Evolutionary conservation across 1,140 invertebrate genomes (phyloP).

Genomic region (Drosophila albomicans): DNA sequence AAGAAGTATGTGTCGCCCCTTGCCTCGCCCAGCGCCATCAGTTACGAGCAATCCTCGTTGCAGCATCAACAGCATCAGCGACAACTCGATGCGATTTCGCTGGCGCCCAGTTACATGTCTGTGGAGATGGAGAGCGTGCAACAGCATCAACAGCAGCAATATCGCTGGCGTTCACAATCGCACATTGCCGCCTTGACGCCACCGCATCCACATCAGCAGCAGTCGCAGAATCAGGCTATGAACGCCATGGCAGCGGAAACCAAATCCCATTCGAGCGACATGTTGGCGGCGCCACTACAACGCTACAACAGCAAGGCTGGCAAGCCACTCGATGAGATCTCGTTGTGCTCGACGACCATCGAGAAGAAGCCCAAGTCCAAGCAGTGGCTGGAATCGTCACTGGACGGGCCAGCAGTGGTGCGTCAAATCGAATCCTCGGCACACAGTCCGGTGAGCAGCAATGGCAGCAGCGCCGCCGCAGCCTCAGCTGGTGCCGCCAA

Average conservation of each 20-base stretch:
- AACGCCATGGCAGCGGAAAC: conserved; percentile 45
- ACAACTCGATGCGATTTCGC: conserved; percentile 74
- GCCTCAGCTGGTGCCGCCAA: conserved; percentile 31
- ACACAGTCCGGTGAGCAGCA: conserved; percentile 60
- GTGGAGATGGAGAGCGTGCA: conserved; percentile 68
- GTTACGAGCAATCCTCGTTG: conserved; percentile 60
- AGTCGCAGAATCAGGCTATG: conserved; percentile 40
- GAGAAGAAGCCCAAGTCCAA: conserved; percentile 84
- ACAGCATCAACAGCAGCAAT: conserved; percentile 52
- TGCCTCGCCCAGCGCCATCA: conserved; percentile 65
- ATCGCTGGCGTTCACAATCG: conserved; percentile 77
- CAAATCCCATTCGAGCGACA: conserved; percentile 77
- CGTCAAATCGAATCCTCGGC: conserved; percentile 64
- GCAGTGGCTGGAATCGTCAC: conserved; percentile 86
- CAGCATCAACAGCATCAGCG: conserved; percentile 62
- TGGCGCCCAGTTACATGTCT: conserved; percentile 76
- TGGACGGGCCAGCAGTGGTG: conserved; percentile 85
- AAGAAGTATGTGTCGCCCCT: conserved; percentile 79
- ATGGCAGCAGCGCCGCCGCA: conserved; percentile 33
- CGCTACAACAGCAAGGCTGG: conserved; percentile 45
- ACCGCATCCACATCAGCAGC: conserved; percentile 43
- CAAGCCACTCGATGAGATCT: conserved; percentile 72
- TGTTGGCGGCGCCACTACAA: conserved; percentile 65
- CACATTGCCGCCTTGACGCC: conserved; percentile 73
- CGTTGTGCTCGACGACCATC: conserved; percentile 66